These are phyloP conservation scores for Campopleginae sp. DNA, from an alignment of 2,888 invertebrate species.

Conservation along the genomic window DNA sequence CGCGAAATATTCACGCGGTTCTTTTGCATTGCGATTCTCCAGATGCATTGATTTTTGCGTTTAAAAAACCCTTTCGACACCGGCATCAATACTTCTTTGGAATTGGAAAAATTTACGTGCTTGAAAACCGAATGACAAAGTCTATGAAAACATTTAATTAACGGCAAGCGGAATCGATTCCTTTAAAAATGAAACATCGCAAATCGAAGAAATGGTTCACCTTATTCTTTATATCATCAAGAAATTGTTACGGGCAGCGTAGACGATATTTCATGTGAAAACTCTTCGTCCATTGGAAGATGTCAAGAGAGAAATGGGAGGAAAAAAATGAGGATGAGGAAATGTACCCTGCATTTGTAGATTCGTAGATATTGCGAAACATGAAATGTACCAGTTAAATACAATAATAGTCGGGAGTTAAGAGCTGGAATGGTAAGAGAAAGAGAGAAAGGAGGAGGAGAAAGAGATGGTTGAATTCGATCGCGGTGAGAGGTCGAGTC, in stretches of 20 bases:
- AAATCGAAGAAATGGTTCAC: not conserved
- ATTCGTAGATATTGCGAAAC: conserved; percentile 52
- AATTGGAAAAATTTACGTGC: not conserved
- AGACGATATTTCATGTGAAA: conserved; percentile 19
- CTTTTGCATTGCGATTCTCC: conserved; percentile 69
- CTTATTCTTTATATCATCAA: conserved; percentile 10
- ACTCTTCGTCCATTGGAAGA: conserved; percentile 4
- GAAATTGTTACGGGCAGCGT: conserved; percentile 13
- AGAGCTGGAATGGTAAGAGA: conserved; percentile 25
- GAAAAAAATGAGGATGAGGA: conserved; percentile 35
- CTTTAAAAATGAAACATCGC: conserved; percentile 8
- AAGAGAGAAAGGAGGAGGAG: not conserved
- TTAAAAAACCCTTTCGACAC: too few species aligned
- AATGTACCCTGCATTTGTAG: conserved; percentile 50
- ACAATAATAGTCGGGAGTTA: conserved; percentile 42
- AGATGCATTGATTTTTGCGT: not conserved
- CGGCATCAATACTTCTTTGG: not conserved
- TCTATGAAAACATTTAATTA: not conserved
- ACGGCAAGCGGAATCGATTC: not conserved
- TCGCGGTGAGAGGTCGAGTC: conserved; percentile 57
- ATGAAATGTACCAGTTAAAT: conserved; percentile 37
- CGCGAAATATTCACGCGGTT: conserved; percentile 75
- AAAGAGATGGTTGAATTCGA: conserved; percentile 53
- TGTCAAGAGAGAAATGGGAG: not conserved
- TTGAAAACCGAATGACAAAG: not conserved